Percentiles rank a stretch among this genome's conserved stretches.
Evolutionary conservation across 2,797 vertebrate species (phyloP).

Genomic region (Nasua narica): DNA sequence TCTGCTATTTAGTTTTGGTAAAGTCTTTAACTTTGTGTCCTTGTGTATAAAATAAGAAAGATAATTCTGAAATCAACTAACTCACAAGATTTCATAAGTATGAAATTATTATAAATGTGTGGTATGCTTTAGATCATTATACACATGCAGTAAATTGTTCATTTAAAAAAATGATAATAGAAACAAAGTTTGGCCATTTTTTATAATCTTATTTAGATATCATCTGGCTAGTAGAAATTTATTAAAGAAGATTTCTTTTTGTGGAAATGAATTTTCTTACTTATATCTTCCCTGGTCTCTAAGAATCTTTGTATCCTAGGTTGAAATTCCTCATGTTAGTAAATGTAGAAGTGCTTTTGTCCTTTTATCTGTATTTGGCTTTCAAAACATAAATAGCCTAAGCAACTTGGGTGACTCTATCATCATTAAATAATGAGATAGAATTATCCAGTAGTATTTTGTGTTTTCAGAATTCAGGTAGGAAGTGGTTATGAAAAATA

Average conservation of each 20-base stretch:
- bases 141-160: background rate
- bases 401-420: background rate
- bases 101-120: background rate
- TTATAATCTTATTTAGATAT: background rate
- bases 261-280: background rate
- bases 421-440: background rate
- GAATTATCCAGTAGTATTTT: background rate
- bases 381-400: background rate
- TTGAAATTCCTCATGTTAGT: background rate
- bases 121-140: background rate
- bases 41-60: background rate
- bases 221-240: background rate
- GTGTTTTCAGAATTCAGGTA: background rate
- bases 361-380: background rate
- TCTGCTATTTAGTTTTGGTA: background rate
- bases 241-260: background rate
- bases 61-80: background rate
- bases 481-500: background rate
- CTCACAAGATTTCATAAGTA: background rate
- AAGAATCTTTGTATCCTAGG: background rate
- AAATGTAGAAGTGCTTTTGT: constrained; percentile 8
- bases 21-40: background rate
- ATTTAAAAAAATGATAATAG: background rate
- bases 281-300: background rate
- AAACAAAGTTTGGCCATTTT: background rate